Evolutionary conservation across 2,797 vertebrate species (phyloP), one percentile per base, ranked within the genome.

Genomic region (Danio kyathit): DNA sequence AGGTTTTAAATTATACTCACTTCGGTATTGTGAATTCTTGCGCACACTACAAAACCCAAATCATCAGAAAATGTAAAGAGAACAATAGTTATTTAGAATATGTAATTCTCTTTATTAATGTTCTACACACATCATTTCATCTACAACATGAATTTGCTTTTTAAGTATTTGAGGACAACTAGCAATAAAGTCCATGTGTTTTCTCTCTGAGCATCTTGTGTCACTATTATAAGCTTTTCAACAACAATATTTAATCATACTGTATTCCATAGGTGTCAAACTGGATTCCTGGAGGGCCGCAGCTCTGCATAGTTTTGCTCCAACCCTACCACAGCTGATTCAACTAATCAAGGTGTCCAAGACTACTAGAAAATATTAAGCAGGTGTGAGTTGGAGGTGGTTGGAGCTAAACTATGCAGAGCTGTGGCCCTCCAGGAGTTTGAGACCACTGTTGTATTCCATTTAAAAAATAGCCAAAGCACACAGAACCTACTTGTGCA

Each of bases 1-100:
- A 56, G 7, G 38, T n/a, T 10, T 43, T 71, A 17, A 9, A 71
- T 7, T 46, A 52, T 29, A 40, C 21, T 69, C 29, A 51, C 21
- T 69, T 69, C n/a, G 67, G n/a, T 56, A 56, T 54, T 29, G 16
- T 54, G 38, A 71, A 43, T 40, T 11, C 38, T 52, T 71, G 5
- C 17, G 49, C 69, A 71, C 69, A 71, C 69, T 71, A 71, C 69
- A 56, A 19, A 40, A 54, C 38, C 29, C 8, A 16, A 51, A 49
- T 69, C 48, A 52, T 40, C 9, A n/a, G 14, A 40, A 52, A 10
- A 19, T 38, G 9, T 0, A 69, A 67, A 29, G 5, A 49, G 46
- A 10, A 17, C 7, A 21, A 67, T 43, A 29, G 46, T 48, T 0
- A 21, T 44, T 66, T 19, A 61, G 29, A 12, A 60, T 29, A 60